phyloP scores from a whole-genome alignment of 2,797 vertebrate genomes.

The Oceanodroma leucorhoa region DNA sequence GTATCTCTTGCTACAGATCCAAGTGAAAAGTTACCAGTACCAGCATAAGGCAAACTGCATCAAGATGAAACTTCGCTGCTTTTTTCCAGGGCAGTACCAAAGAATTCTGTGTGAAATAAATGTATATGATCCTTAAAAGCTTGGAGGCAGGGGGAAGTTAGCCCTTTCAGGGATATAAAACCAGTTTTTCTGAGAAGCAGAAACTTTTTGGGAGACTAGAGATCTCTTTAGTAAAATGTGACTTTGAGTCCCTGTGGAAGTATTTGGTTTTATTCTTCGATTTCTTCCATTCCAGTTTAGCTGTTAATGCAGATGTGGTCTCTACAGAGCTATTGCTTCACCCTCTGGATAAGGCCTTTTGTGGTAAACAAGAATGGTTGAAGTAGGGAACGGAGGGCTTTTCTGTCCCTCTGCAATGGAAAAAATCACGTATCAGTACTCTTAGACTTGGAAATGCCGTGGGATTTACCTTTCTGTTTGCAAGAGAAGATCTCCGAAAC shows the following conservation, averaged over 20 bases:
- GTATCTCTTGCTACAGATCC: background rate
- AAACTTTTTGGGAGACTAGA: background rate
- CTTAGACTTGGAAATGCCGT: background rate
- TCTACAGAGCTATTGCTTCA: background rate
- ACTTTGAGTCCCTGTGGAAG: slow-evolving; percentile 22
- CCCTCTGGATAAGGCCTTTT: background rate
- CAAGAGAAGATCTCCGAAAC: background rate
- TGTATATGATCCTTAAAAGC: slow-evolving; percentile 9
- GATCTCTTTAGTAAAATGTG: background rate
- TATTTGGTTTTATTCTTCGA: background rate
- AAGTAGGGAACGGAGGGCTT: background rate
- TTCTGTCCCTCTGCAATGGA: background rate
- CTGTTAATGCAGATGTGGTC: background rate
- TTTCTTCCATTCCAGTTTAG: background rate
- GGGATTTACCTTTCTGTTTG: background rate
- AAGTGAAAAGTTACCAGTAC: background rate
- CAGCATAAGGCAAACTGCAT: slow-evolving; percentile 8
- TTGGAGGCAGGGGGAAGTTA: slow-evolving; percentile 12
- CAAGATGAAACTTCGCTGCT: slow-evolving; percentile 14
- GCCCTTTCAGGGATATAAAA: slow-evolving; percentile 14
- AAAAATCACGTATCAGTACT: background rate
- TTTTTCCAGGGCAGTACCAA: slow-evolving; percentile 52
- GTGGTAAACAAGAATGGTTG: background rate
- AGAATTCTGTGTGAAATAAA: slow-evolving; percentile 53
- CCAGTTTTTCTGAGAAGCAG: slow-evolving; percentile 11